A percentile compares a stretch with the other conserved stretches of the same genome.
phyloP scores from a whole-genome alignment of 2,888 invertebrate genomes.

The Apodemia zela region DNA sequence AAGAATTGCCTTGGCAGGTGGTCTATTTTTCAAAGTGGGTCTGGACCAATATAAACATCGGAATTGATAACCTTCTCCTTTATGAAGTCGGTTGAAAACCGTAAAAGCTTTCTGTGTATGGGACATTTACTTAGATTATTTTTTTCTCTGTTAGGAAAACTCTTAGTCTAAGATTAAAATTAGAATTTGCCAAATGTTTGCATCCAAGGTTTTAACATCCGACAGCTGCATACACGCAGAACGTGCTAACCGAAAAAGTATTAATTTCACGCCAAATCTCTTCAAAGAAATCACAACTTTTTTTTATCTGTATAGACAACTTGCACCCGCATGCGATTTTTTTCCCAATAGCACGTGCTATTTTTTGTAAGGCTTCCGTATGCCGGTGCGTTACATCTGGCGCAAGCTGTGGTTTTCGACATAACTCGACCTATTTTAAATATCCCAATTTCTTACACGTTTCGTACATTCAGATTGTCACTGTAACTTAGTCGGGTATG shows the following conservation, averaged over 20 bases:
- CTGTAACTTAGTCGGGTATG: constrained; percentile 39
- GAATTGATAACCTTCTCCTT: too few species aligned
- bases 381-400: constrained; percentile 70
- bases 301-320: constrained; percentile 58
- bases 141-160: too few species aligned
- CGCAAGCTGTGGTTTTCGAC: constrained; percentile 69
- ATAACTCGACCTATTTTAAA: constrained; percentile 42
- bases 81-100: too few species aligned
- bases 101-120: too few species aligned
- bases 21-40: too few species aligned
- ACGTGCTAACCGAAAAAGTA: constrained; percentile 46
- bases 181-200: too few species aligned
- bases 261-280: constrained; percentile 50
- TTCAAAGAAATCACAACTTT: constrained; percentile 59
- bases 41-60: too few species aligned
- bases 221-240: constrained; percentile 41
- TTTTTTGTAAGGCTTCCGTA: constrained; percentile 67
- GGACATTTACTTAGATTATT: too few species aligned
- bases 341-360: constrained; percentile 68
- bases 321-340: constrained; percentile 76
- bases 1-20: too few species aligned
- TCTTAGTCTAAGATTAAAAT: too few species aligned
- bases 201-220: background rate
- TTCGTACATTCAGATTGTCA: constrained; percentile 16
- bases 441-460: constrained; percentile 8